A percentile compares a stretch with the other conserved stretches of the same genome.
Conservation (phyloP, 2,113 vertebrate genomes). For the Excalfactoria chinensis region DNA sequence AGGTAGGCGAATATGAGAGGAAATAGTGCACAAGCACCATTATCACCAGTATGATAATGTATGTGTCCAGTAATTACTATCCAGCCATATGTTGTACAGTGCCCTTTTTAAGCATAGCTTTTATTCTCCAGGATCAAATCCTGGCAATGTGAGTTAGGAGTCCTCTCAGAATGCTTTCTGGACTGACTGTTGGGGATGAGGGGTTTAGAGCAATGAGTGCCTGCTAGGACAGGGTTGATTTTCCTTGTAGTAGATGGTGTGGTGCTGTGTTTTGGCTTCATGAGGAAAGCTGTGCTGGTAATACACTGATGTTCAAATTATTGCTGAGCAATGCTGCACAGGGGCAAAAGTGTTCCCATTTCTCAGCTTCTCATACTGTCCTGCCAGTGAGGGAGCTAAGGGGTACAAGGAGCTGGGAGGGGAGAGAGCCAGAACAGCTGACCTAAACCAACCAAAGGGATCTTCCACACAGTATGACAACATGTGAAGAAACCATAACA, state of each 20-base stretch:
- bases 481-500: background rate
- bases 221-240: background rate
- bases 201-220: background rate
- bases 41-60: background rate
- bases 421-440: background rate
- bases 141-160: background rate
- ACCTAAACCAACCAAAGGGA: background rate
- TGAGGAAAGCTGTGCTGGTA: background rate
- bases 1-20: background rate
- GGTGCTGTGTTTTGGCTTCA: background rate
- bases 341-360: background rate
- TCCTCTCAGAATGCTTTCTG: background rate
- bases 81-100: background rate
- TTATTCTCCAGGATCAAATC: background rate
- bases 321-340: background rate
- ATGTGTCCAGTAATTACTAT: background rate
- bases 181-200: background rate
- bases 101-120: background rate
- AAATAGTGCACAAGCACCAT: background rate
- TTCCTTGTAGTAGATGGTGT: background rate
- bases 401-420: background rate
- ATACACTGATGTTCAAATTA: background rate
- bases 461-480: background rate
- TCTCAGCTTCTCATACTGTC: background rate
- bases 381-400: background rate